A percentile compares a stretch with the other conserved stretches of the same genome.
Evolutionary conservation across 1,140 invertebrate species (phyloP).

Genomic region (Diprion similis): DNA sequence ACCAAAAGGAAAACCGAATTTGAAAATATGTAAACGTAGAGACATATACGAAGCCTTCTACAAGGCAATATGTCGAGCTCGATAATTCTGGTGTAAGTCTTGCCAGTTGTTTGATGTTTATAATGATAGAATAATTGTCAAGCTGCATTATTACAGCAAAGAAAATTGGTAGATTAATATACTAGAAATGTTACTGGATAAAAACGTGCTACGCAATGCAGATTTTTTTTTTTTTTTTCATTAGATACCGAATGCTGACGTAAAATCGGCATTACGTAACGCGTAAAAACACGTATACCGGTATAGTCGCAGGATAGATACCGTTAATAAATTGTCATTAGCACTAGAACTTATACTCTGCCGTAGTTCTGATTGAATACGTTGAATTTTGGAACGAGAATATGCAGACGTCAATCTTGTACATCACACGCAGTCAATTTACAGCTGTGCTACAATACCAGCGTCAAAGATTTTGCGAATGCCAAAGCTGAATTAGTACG

Average conservation of each 20-base stretch:
- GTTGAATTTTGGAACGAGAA: slow-evolving; percentile 9
- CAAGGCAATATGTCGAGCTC: too few species aligned
- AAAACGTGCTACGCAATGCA: too few species aligned
- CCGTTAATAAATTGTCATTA: background rate
- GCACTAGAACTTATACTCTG: slow-evolving; percentile 3
- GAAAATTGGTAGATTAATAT: too few species aligned
- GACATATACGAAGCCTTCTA: too few species aligned
- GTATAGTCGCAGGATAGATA: background rate
- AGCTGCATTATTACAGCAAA: too few species aligned
- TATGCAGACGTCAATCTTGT: background rate
- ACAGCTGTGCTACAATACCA: slow-evolving; percentile 9
- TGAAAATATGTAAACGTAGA: too few species aligned
- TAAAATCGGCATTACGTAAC: background rate
- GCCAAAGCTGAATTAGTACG: background rate
- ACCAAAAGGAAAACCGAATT: too few species aligned
- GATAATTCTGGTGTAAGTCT: too few species aligned
- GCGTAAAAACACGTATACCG: background rate
- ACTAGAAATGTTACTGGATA: too few species aligned
- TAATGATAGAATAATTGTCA: too few species aligned
- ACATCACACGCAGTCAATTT: slow-evolving; percentile 9
- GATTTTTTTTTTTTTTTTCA: too few species aligned
- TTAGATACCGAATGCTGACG: background rate
- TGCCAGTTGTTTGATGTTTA: too few species aligned
- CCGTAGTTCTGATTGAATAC: slow-evolving; percentile 4
- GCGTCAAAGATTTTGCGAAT: slow-evolving; percentile 9